These are phyloP conservation scores for Hymenochirus boettgeri DNA, from an alignment of 2,113 vertebrate genomes.

Conservation along the genomic window DNA sequence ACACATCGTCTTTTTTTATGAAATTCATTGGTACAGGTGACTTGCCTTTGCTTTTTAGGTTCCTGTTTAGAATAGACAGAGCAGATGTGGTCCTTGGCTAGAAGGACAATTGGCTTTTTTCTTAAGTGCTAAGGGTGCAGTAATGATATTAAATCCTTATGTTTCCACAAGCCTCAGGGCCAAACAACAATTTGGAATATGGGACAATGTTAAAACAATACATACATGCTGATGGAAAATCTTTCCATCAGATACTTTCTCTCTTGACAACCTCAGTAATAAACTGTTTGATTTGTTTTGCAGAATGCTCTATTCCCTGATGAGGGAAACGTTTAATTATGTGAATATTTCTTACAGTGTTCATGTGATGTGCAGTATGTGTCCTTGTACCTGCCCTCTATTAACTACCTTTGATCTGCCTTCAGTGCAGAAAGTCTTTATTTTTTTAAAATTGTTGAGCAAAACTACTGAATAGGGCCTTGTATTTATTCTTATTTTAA, in stretches of 20 bases:
- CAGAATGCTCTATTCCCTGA: slow-evolving; percentile 35
- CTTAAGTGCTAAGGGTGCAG: slow-evolving; percentile 54
- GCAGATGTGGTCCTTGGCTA: slow-evolving; percentile 56
- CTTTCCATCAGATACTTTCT: slow-evolving; percentile 27
- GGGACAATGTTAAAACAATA: slow-evolving; percentile 45
- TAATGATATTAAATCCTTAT: slow-evolving; percentile 56
- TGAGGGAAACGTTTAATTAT: slow-evolving; percentile 35
- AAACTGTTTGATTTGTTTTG: slow-evolving; percentile 39
- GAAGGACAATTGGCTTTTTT: slow-evolving; percentile 46
- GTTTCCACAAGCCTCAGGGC: slow-evolving; percentile 49
- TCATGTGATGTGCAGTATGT: not conserved
- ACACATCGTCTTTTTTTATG: slow-evolving; percentile 44
- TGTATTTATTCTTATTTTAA: too few relatives aligned
- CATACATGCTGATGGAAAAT: slow-evolving; percentile 36
- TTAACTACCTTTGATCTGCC: not conserved
- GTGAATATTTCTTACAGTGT: slow-evolving; percentile 8
- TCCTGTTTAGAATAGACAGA: slow-evolving; percentile 57
- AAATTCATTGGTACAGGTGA: slow-evolving; percentile 40
- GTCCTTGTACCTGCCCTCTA: slow-evolving; percentile 5
- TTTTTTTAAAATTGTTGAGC: too few relatives aligned
- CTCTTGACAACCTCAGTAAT: slow-evolving; percentile 34
- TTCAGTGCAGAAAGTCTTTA: too few relatives aligned
- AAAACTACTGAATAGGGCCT: too few relatives aligned
- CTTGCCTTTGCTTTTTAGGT: slow-evolving; percentile 48
- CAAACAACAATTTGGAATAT: slow-evolving; percentile 18